These are phyloP conservation scores for Gisinianus flammeolus DNA, from an alignment of 2,888 invertebrate genomes.

Conservation along the genomic window DNA sequence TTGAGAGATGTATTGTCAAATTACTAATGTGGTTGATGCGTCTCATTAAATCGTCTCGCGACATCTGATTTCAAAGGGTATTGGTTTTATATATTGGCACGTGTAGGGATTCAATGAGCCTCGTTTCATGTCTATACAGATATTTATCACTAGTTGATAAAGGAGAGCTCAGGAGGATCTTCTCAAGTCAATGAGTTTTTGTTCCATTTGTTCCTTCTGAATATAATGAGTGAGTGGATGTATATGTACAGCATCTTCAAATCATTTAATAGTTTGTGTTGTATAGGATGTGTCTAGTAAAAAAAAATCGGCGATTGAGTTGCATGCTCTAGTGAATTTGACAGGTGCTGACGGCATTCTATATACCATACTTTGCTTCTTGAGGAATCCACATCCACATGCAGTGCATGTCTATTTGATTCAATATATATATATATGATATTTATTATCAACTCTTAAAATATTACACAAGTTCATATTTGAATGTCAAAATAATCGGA, in stretches of 20 bases:
- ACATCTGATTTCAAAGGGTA: not conserved
- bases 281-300: not conserved
- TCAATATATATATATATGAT: too few relatives aligned
- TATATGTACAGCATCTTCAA: not conserved
- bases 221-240: conserved; percentile 8
- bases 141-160: too few relatives aligned
- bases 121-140: too few relatives aligned
- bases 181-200: not conserved
- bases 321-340: conserved; percentile 36
- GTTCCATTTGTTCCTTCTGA: not conserved
- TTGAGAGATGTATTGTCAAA: too few relatives aligned
- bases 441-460: too few relatives aligned
- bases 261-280: not conserved
- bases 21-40: conserved; percentile 2
- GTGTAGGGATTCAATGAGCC: not conserved
- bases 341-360: conserved; percentile 31
- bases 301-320: conserved; percentile 38
- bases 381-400: too few relatives aligned
- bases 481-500: too few relatives aligned
- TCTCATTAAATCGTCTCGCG: conserved; percentile 8
- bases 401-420: too few relatives aligned
- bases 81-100: conserved; percentile 2
- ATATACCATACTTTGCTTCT: not conserved
- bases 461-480: too few relatives aligned
- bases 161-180: not conserved